phyloP scores from a whole-genome alignment of 2,888 invertebrate species.

The Holacanthella duospinosa region DNA sequence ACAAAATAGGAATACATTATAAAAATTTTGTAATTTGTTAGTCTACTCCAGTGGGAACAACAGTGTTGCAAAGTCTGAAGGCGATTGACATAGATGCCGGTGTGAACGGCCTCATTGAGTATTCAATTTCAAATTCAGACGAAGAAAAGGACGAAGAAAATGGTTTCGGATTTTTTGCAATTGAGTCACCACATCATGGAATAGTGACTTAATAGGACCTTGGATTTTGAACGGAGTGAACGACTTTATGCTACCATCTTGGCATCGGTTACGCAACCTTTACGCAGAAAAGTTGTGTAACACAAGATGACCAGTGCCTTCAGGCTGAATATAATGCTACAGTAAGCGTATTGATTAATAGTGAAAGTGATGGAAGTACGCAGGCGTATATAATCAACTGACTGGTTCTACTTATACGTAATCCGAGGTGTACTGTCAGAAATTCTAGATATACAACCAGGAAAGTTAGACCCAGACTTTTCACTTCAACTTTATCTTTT shows the following conservation, averaged over 20 bases:
- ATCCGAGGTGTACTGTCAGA: slow-evolving; percentile 73
- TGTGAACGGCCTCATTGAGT: slow-evolving; percentile 77
- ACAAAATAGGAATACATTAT: too few relatives aligned
- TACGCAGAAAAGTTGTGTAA: slow-evolving; percentile 73
- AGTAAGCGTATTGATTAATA: too few relatives aligned
- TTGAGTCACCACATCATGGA: slow-evolving; percentile 78
- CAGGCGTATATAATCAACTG: too few relatives aligned
- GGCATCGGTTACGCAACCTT: slow-evolving; percentile 81
- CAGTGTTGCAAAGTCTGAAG: slow-evolving; percentile 68
- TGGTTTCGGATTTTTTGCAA: slow-evolving; percentile 71
- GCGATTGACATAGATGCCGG: slow-evolving; percentile 76
- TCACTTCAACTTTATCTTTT: too few relatives aligned
- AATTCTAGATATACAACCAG: slow-evolving; percentile 68
- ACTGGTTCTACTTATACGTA: slow-evolving; percentile 55
- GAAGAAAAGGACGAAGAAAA: slow-evolving; percentile 54
- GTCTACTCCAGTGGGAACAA: slow-evolving; percentile 75
- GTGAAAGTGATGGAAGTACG: too few relatives aligned
- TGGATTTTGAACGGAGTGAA: slow-evolving; percentile 80
- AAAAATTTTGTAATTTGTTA: too few relatives aligned
- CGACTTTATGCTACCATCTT: slow-evolving; percentile 77
- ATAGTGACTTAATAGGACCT: slow-evolving; percentile 68
- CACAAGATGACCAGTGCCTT: slow-evolving; percentile 70
- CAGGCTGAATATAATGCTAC: slow-evolving; percentile 73
- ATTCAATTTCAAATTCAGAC: slow-evolving; percentile 62
- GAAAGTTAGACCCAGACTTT: too few relatives aligned